Evolutionary conservation across 2,113 vertebrate genomes (phyloP).

Genomic region (Dromiciops gliroides): DNA sequence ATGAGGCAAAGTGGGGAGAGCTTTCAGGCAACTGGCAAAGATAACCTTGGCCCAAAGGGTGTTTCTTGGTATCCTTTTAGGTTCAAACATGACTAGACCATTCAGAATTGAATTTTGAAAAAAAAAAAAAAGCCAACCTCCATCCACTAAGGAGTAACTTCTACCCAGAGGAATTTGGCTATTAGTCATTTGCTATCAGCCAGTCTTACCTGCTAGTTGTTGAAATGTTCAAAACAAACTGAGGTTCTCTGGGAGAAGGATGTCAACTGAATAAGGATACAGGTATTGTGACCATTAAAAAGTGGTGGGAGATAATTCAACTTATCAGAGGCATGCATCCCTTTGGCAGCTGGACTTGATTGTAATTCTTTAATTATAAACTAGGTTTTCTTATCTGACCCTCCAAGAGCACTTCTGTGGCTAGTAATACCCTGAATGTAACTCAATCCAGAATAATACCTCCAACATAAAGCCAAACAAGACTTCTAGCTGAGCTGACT

Average conservation of each 20-base stretch:
- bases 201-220: not conserved
- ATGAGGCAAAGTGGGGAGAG: not conserved
- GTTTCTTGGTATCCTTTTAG: not conserved
- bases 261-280: not conserved
- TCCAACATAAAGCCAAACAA: not conserved
- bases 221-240: not conserved
- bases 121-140: not conserved
- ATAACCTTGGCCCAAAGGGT: not conserved
- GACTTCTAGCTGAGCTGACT: not conserved
- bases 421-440: not conserved
- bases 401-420: not conserved
- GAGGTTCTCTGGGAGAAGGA: not conserved
- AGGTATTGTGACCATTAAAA: not conserved
- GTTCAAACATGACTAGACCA: not conserved
- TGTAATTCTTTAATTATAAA: not conserved
- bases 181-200: not conserved
- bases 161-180: not conserved
- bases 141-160: not conserved
- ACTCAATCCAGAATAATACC: not conserved
- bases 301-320: not conserved
- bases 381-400: not conserved
- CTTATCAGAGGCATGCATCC: not conserved
- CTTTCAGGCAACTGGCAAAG: not conserved
- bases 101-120: not conserved
- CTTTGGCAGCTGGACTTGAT: not conserved